Evolutionary conservation across 2,113 vertebrate genomes (phyloP).

Genomic region (Chitala chitala): DNA sequence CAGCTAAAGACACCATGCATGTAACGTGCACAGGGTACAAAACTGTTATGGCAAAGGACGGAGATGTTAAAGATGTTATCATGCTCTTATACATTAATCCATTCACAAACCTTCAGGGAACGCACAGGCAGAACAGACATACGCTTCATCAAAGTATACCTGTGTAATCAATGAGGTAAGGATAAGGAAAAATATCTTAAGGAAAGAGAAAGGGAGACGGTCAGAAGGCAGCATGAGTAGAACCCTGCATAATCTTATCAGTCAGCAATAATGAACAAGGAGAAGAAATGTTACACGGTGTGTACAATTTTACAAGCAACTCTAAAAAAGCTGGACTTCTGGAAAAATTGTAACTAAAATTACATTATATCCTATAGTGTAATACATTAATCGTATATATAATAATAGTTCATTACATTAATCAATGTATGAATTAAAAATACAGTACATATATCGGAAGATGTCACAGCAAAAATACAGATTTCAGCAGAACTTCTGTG

Average conservation of each 20-base stretch:
- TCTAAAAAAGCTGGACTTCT: background rate
- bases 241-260: background rate
- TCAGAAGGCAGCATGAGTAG: conserved; percentile 16
- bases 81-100: background rate
- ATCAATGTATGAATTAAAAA: background rate
- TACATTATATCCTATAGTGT: too few species aligned
- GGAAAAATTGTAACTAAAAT: too few species aligned
- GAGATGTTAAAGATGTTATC: background rate
- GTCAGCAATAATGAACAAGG: background rate
- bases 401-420: background rate
- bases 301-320: background rate
- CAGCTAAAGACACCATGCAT: too few species aligned
- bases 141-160: conserved; percentile 47
- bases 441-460: too few species aligned
- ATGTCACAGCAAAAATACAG: too few species aligned
- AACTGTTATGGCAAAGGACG: background rate
- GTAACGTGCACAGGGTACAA: too few species aligned
- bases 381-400: background rate
- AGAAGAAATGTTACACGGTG: background rate
- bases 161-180: conserved; percentile 67
- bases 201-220: conserved; percentile 34
- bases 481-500: too few species aligned
- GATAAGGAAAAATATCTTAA: conserved; percentile 68
- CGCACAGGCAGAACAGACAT: conserved; percentile 16
- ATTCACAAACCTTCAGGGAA: conserved; percentile 10